These are phyloP conservation scores for Caerostris darwini DNA, from an alignment of 1,140 invertebrate species.

Conservation along the genomic window DNA sequence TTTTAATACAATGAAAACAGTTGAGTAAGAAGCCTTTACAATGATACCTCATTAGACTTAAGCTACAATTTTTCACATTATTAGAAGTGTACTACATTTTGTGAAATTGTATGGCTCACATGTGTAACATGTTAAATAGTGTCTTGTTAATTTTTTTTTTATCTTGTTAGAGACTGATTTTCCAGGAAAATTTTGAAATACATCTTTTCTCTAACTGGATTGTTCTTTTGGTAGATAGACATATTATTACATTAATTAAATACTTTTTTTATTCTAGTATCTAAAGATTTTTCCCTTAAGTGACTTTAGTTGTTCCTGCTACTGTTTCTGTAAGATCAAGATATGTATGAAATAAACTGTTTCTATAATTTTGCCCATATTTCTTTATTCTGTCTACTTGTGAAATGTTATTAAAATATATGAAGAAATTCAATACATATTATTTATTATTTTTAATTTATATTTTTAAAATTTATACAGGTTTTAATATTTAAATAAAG, in stretches of 20 bases:
- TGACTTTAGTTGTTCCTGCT: constrained; percentile 76
- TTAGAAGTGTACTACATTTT: constrained; percentile 68
- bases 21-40: constrained; percentile 76
- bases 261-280: constrained; percentile 55
- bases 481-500: too few relatives aligned
- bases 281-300: constrained; percentile 55
- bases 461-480: too few relatives aligned
- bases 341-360: constrained; percentile 78
- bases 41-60: constrained; percentile 78
- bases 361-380: constrained; percentile 68
- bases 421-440: too few relatives aligned
- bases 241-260: constrained; percentile 70
- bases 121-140: constrained; percentile 63
- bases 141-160: constrained; percentile 70
- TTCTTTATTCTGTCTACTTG: too few relatives aligned
- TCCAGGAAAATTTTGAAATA: constrained; percentile 65
- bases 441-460: too few relatives aligned
- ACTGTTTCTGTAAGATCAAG: constrained; percentile 77
- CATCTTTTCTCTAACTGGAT: constrained; percentile 62
- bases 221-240: constrained; percentile 77
- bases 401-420: too few relatives aligned
- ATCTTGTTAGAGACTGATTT: constrained; percentile 76
- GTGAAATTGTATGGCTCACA: constrained; percentile 64
- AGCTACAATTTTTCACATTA: constrained; percentile 73
- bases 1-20: constrained; percentile 73